Evolutionary conservation across 2,797 vertebrate genomes (phyloP).

Genomic region (Mus caroli): DNA sequence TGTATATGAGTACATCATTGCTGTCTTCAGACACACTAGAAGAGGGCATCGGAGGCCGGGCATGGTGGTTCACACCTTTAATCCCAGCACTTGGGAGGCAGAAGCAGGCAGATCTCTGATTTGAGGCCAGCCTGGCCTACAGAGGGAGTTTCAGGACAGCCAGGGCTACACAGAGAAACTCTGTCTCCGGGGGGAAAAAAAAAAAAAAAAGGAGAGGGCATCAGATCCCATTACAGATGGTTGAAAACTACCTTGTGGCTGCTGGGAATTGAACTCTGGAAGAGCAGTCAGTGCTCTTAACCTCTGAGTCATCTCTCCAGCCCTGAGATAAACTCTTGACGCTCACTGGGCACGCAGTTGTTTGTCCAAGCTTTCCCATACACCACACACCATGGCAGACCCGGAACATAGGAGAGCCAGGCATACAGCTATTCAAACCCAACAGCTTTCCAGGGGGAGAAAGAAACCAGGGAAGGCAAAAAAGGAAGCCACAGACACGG

Average conservation of each 20-base stretch:
- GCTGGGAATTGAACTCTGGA: neutral
- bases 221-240: neutral
- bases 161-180: no score
- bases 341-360: no score
- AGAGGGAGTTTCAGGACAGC: no score
- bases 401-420: neutral
- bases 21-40: neutral
- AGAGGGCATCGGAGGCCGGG: neutral
- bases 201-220: neutral
- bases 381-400: fast-evolving
- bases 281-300: neutral
- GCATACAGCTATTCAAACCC: fast-evolving
- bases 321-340: neutral
- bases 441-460: neutral
- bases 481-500: fast-evolving
- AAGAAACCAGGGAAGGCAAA: neutral
- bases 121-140: no score
- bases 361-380: neutral
- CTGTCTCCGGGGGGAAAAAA: no score
- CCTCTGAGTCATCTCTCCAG: neutral
- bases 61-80: no score
- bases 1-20: neutral
- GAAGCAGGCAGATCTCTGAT: no score
- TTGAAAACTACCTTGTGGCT: neutral
- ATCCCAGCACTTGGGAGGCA: no score